Evolutionary conservation across 2,797 vertebrate species (phyloP).

Genomic region (Aselliscus stoliczkanus): DNA sequence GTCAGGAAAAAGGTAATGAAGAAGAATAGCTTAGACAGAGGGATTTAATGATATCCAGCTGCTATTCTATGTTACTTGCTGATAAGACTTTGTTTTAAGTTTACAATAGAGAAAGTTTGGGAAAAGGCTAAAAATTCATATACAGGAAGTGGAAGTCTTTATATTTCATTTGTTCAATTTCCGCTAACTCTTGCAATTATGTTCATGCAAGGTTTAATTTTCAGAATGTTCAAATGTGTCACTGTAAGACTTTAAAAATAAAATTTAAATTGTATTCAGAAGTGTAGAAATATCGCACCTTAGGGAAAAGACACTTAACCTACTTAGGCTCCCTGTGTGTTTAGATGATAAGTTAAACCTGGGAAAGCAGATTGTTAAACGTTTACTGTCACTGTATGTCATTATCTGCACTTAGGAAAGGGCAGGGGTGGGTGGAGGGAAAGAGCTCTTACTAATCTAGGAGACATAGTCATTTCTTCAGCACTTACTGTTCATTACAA

Average conservation of each 20-base stretch:
- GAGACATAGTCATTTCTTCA: not conserved
- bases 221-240: slow-evolving; percentile 54
- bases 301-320: slow-evolving; percentile 45
- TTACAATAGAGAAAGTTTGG: slow-evolving; percentile 84
- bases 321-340: not conserved
- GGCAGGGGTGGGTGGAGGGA: not conserved
- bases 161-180: slow-evolving; percentile 83
- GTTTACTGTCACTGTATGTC: not conserved
- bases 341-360: slow-evolving; percentile 28
- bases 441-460: not conserved
- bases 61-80: slow-evolving; percentile 85
- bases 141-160: slow-evolving; percentile 82
- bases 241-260: slow-evolving; percentile 57
- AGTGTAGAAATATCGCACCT: slow-evolving; percentile 26
- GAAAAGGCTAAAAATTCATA: slow-evolving; percentile 83
- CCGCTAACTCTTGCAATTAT: slow-evolving; percentile 74
- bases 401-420: not conserved
- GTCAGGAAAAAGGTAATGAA: slow-evolving; percentile 91
- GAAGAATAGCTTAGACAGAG: slow-evolving; percentile 93
- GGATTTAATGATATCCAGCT: slow-evolving; percentile 95
- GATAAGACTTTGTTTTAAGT: slow-evolving; percentile 85
- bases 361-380: not conserved
- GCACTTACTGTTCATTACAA: not conserved
- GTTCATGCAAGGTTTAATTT: slow-evolving; percentile 78
- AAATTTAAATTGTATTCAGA: slow-evolving; percentile 51